Percentiles rank a stretch among this genome's conserved stretches.
Evolutionary conservation across 2,888 invertebrate species (phyloP).

Genomic region (Leuctra nigra): DNA sequence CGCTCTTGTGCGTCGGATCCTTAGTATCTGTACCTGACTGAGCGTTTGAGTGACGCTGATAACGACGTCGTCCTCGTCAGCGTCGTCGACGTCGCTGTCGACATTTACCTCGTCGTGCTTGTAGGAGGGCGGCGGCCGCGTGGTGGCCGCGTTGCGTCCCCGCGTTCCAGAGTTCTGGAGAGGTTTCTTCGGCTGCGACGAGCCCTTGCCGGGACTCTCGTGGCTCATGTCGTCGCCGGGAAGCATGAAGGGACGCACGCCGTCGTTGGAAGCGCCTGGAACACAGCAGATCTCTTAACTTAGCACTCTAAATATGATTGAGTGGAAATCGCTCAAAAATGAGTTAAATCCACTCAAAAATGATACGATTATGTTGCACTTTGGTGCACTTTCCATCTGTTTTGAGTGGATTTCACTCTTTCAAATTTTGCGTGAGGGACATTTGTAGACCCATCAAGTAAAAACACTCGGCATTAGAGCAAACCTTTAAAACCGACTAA

Average conservation of each 20-base stretch:
- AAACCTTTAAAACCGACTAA: too few relatives aligned
- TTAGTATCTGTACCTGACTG: constrained; percentile 35
- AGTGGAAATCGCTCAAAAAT: too few relatives aligned
- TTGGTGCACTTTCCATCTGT: too few relatives aligned
- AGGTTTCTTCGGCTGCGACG: constrained; percentile 16
- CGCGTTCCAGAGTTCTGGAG: neutral
- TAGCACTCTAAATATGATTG: too few relatives aligned
- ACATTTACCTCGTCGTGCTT: constrained; percentile 20
- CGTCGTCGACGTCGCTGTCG: constrained; percentile 20
- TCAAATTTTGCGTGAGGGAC: too few relatives aligned
- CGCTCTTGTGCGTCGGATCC: constrained; percentile 17
- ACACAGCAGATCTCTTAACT: too few relatives aligned
- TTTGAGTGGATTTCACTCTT: too few relatives aligned
- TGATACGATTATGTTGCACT: too few relatives aligned
- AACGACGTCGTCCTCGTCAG: constrained; percentile 31
- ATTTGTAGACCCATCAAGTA: too few relatives aligned
- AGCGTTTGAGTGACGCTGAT: constrained; percentile 35
- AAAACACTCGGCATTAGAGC: too few relatives aligned
- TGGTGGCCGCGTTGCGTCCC: neutral
- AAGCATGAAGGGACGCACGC: constrained; percentile 43
- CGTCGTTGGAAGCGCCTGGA: constrained; percentile 38
- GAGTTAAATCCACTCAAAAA: too few relatives aligned
- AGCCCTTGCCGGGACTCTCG: constrained; percentile 51
- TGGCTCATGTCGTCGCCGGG: constrained; percentile 57
- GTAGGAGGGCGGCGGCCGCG: constrained; percentile 2